Evolutionary conservation across 1,140 invertebrate species (phyloP), one percentile per base, ranked within the genome.

Genomic region (Ephestia elutella): DNA sequence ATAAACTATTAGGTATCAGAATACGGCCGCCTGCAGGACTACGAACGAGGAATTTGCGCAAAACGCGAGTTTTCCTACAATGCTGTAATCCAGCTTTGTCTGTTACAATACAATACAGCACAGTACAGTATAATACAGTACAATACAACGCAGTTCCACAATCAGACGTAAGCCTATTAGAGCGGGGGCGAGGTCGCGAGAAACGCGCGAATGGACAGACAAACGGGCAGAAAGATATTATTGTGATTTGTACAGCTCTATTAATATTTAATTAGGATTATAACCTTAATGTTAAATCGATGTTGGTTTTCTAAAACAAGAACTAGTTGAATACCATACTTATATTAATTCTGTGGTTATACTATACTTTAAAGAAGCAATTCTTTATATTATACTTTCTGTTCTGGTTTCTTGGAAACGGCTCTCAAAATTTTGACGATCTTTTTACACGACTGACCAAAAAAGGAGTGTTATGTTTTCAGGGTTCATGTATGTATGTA

Each of bases 41-140:
- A n/a, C 13, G 11, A 53, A 38, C 55, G 28, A 49, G 21, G 49
- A 65, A 68, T 63, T 75, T 71, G 70, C 69, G 62, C 68, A 75
- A 75, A 75, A 75, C 60, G 48, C 61, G 61, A 65, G 64, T 65
- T 75, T 75, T 73, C 62, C 55, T 15, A 53, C 50, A 53, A 53
- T 53, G 13, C 2, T 25, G 19, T 53, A 53, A 53, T 53, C 50
- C 50, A 18, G 38, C 38, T 44, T 44, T 44, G 38, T 44, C 38
- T 44, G 38, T 8, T 38, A 38, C 32, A 38, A 38, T 38, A 38
- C 32, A 38, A 11, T 38, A 38, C 32, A 38, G 13, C 13, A 11
- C 32, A 38, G 25, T 38, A 38, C 32, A 38, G 13, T 15, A 15
- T 13, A 44, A 11, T 25, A 25, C 21, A 3, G 13, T 35, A 35